These are phyloP conservation scores for Astropecten irregularis DNA, from an alignment of 53 echinoderm and acorn worm species.

Conservation along the genomic window DNA sequence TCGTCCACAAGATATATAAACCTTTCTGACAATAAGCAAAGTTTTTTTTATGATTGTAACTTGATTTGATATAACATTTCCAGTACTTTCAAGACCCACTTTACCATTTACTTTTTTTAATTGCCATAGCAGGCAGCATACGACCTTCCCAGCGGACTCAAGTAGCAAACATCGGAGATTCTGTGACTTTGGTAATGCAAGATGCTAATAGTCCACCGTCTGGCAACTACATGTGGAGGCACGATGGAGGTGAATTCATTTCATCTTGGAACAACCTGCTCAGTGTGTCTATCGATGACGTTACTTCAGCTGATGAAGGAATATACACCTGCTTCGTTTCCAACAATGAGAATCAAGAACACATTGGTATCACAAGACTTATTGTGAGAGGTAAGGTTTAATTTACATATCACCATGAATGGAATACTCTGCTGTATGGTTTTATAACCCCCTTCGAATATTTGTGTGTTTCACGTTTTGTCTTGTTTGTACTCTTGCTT, in stretches of 20 bases:
- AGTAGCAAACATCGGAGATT: neutral
- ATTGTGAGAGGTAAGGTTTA: slow-evolving; percentile 21
- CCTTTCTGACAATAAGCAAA: too few species aligned
- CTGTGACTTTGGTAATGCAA: neutral
- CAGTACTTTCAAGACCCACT: too few species aligned
- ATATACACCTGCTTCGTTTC: neutral
- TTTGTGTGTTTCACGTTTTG: neutral
- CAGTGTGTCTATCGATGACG: neutral
- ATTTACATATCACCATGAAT: neutral
- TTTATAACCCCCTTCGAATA: too few species aligned
- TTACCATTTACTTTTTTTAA: too few species aligned
- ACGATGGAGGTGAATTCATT: neutral
- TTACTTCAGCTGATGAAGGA: slow-evolving; percentile 17
- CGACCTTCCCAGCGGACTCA: neutral
- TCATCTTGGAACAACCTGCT: slow-evolving; percentile 1
- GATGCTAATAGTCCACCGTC: neutral
- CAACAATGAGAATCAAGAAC: neutral
- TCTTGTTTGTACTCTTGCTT: neutral
- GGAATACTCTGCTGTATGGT: too few species aligned
- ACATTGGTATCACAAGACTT: slow-evolving; percentile 23
- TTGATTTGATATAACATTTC: too few species aligned
- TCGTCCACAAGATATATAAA: too few species aligned
- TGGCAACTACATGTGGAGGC: neutral
- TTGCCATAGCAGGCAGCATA: too few species aligned
- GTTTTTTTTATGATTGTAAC: too few species aligned